Evolutionary conservation across 1,140 invertebrate species (phyloP).

Genomic region (Aphaenogaster rudis): DNA sequence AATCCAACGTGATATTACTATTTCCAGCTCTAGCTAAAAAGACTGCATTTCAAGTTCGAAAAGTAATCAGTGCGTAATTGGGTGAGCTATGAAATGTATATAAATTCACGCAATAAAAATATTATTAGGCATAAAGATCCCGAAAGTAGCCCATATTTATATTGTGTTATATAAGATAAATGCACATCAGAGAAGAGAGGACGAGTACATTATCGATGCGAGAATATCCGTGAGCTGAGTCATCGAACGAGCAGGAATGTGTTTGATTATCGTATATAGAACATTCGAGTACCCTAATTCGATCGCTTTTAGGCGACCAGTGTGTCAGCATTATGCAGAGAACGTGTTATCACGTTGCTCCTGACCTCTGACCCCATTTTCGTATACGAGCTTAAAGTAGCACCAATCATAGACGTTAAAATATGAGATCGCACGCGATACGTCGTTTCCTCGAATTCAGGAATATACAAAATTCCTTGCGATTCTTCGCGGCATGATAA

Average conservation of each 20-base stretch:
- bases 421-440: background rate
- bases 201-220: background rate
- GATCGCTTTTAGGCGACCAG: background rate
- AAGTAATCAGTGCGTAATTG: no score
- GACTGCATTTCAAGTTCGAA: no score
- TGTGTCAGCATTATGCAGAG: conserved; percentile 17
- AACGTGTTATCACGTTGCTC: conserved; percentile 28
- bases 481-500: background rate
- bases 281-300: conserved; percentile 1
- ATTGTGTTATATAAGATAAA: background rate
- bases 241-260: background rate
- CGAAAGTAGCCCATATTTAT: no score
- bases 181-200: background rate
- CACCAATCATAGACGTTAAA: conserved; percentile 6
- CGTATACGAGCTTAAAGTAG: conserved; percentile 29
- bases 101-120: no score
- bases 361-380: conserved; percentile 52
- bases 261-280: conserved; percentile 2
- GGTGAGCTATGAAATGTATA: no score
- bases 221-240: background rate
- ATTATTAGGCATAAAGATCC: no score
- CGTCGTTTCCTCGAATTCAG: background rate
- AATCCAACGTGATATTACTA: no score
- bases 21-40: no score
- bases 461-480: background rate